Percentiles rank a stretch among this genome's conserved stretches.
phyloP scores from a whole-genome alignment of 2,797 vertebrate species.

The Lacerta agilis region DNA sequence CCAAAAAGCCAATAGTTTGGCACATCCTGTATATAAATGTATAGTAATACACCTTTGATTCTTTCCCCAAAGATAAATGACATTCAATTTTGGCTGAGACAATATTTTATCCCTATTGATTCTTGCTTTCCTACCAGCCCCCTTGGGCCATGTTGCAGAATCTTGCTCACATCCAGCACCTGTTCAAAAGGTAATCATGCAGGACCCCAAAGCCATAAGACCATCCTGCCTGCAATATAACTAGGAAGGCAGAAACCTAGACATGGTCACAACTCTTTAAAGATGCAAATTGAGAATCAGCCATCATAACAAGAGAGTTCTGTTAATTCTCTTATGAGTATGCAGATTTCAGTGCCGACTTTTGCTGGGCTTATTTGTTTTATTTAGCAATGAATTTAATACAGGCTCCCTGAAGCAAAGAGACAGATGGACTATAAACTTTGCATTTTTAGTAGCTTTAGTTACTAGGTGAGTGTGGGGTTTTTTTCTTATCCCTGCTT shows the following conservation, averaged over 20 bases:
- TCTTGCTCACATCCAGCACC: not conserved
- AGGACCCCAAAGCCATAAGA: not conserved
- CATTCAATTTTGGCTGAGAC: constrained; percentile 3
- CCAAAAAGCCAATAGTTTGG: not conserved
- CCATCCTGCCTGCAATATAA: not conserved
- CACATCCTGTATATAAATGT: not conserved
- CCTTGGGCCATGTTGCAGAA: not conserved
- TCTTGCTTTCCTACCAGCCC: not conserved
- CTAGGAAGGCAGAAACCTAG: constrained; percentile 41
- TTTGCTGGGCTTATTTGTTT: constrained; percentile 81
- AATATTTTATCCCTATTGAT: constrained; percentile 35
- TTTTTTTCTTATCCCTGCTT: constrained; percentile 72
- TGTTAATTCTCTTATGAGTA: constrained; percentile 77
- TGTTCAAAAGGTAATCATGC: constrained; percentile 14
- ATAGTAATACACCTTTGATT: not conserved
- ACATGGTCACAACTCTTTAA: constrained; percentile 82
- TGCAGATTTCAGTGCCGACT: constrained; percentile 73
- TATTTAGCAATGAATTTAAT: constrained; percentile 83
- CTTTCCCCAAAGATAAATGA: constrained; percentile 3
- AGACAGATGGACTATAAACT: constrained; percentile 82
- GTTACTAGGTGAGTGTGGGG: constrained; percentile 65
- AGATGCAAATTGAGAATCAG: constrained; percentile 84
- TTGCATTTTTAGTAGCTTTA: constrained; percentile 78
- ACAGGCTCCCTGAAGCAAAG: constrained; percentile 77
- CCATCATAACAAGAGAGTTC: constrained; percentile 75